A percentile compares a stretch with the other conserved stretches of the same genome.
Conservation (phyloP, 2,113 vertebrate genomes). For the Eurystomus gularis region DNA sequence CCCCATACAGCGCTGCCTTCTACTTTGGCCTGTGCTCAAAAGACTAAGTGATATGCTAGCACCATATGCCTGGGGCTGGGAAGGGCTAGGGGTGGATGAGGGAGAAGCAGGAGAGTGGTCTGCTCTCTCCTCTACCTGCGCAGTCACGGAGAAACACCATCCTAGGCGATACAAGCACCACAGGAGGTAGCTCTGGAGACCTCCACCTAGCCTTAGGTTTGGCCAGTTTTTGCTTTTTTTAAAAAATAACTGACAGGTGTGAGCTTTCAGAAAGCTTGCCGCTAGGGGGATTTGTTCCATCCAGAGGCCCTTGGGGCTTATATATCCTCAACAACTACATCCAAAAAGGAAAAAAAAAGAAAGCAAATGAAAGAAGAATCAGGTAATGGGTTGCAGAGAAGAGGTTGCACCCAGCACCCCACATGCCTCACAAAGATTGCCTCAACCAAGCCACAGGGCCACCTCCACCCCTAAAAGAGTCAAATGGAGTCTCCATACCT, state of each 20-base stretch:
- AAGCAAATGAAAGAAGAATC: background rate
- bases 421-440: background rate
- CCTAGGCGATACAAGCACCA: background rate
- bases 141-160: background rate
- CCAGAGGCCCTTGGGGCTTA: background rate
- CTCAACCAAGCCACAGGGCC: fast-evolving
- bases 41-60: background rate
- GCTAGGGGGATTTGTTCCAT: background rate
- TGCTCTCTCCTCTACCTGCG: background rate
- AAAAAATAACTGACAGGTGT: background rate
- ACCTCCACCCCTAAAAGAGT: background rate
- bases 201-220: background rate
- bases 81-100: background rate
- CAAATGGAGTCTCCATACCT: background rate
- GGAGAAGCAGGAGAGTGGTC: background rate
- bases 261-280: background rate
- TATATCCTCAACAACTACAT: background rate
- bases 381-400: background rate
- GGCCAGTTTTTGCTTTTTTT: background rate
- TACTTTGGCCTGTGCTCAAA: slow-evolving; percentile 45
- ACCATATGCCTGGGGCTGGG: background rate
- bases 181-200: background rate
- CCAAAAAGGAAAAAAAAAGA: too few relatives aligned
- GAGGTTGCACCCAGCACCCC: background rate
- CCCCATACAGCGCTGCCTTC: background rate